Base-by-base conservation (phyloP, 2,888 invertebrate genomes). In the Cistogaster globosa region DNA sequence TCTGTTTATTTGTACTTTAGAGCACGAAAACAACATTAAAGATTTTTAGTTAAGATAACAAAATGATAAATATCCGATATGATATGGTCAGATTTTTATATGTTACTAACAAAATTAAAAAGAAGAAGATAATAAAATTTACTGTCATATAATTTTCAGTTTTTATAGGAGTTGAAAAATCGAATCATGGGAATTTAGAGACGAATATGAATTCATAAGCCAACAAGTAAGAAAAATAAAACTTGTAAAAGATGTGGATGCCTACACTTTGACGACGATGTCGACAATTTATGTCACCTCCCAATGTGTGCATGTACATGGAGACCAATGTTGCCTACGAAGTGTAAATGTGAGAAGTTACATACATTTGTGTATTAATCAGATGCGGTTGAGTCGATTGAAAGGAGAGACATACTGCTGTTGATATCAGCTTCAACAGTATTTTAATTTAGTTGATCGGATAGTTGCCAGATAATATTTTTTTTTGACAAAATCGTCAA, bases 271-370 rank as follows among this genome's bases (percentile, higher is more conserved):
- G 65, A 80, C 65, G 72, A 78, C 62, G 58, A 81, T 60, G 85
- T 78, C 82, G 71, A 85, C 82, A 85, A 85, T 85, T 85, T 85
- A 85, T 82, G 82, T 85, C 85, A 85, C 85, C 85, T 85, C 85
- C 85, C 85, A 71, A 85, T 78, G 55, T 82, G 85, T 85, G 57
- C 82, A 85, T 82, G 85, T 80, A 45, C 57, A 48, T 55, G 71
- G 36, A 38, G 5, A 48, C 6, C 45, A 79, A 58, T 74, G 53
- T 63, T 58, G 42, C 62, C 42, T 32, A 45, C 67, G 60, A 62
- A 63, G 51, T 18, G 20, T 20, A 22, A 38, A 48, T 58, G 22
- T 51, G 32, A 18, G 72, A 8, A 1, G 4, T 2, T 26, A 26
- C 26, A 26, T 20, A 65, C 7, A 45, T 63, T 5, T 62, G 67